These are phyloP conservation scores for Boulengeromyrus knoepffleri DNA, from an alignment of 2,113 vertebrate species.

Conservation along the genomic window DNA sequence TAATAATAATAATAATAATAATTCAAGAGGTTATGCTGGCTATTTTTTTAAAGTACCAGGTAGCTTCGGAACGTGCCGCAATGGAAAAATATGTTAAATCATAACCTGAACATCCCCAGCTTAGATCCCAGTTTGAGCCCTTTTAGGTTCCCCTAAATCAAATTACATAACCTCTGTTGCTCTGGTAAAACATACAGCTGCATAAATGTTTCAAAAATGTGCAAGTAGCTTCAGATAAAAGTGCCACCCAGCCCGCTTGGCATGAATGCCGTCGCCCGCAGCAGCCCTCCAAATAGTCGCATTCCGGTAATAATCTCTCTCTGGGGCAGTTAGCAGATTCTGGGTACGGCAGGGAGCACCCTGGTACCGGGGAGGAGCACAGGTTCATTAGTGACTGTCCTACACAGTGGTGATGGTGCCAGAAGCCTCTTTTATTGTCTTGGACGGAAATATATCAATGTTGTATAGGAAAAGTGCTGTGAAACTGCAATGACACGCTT, in stretches of 20 bases:
- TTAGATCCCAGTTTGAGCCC: neutral
- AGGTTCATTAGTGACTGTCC: neutral
- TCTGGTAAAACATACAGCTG: neutral
- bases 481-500: neutral
- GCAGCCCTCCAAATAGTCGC: neutral
- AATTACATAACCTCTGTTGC: neutral
- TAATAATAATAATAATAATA: neutral
- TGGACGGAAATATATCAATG: neutral
- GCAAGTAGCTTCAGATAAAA: neutral
- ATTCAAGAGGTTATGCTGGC: neutral
- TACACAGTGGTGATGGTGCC: neutral
- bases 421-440: neutral
- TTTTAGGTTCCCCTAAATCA: neutral
- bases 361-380: neutral
- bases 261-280: neutral
- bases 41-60: neutral
- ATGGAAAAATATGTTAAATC: neutral
- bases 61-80: neutral
- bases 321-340: neutral
- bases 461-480: neutral
- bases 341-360: neutral
- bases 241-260: neutral
- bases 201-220: neutral
- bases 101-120: neutral
- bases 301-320: neutral